A percentile compares a stretch with the other conserved stretches of the same genome.
Evolutionary conservation across 2,113 vertebrate species (phyloP).

Genomic region (Actinemys pallida): DNA sequence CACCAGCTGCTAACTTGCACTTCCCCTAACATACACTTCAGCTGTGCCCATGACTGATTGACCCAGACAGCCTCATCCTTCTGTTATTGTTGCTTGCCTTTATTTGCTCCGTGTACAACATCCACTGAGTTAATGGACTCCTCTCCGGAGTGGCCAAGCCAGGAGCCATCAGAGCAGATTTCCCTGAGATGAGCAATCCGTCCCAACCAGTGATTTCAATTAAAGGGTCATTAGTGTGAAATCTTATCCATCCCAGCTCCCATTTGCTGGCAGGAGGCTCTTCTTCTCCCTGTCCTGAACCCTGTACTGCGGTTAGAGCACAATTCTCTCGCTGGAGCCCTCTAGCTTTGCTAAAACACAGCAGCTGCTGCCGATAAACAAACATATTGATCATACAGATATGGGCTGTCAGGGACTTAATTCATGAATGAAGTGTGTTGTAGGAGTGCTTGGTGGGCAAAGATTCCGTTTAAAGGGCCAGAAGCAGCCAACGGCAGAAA

Average conservation of each 20-base stretch:
- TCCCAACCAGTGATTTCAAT: conserved; percentile 80
- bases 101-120: not conserved
- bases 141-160: conserved; percentile 37
- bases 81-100: not conserved
- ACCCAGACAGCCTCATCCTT: not conserved
- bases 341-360: conserved; percentile 76
- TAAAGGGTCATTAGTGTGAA: conserved; percentile 84
- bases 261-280: conserved; percentile 74
- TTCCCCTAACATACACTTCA: not conserved
- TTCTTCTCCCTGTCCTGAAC: conserved; percentile 57
- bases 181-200: conserved; percentile 63
- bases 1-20: not conserved
- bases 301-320: conserved; percentile 75
- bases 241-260: conserved; percentile 79
- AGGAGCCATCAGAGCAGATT: conserved; percentile 67
- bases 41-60: not conserved
- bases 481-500: not conserved
- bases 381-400: conserved; percentile 88
- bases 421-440: conserved; percentile 84
- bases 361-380: conserved; percentile 86
- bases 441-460: conserved; percentile 70
- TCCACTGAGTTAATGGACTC: conserved; percentile 71
- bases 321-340: conserved; percentile 61
- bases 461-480: conserved; percentile 63
- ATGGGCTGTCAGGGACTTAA: conserved; percentile 86